phyloP scores from a whole-genome alignment of 2,888 invertebrate species.

The Chromoteleia sp. region DNA sequence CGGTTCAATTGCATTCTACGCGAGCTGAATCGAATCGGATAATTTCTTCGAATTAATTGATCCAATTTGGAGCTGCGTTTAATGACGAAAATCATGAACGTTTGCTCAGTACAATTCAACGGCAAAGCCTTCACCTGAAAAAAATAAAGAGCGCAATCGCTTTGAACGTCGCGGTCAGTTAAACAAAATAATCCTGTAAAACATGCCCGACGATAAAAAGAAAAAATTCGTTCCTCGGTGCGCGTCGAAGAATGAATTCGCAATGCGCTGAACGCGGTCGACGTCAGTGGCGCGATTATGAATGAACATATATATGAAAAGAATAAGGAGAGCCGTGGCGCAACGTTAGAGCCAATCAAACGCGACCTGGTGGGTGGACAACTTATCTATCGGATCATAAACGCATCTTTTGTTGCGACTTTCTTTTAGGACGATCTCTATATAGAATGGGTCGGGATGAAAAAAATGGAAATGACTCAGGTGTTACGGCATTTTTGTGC shows the following conservation, averaged over 20 bases:
- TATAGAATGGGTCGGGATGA: constrained; percentile 39
- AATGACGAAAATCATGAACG: constrained; percentile 25
- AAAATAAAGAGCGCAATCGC: constrained; percentile 35
- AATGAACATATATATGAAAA: constrained; percentile 49
- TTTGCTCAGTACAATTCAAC: constrained; percentile 31
- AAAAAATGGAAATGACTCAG: constrained; percentile 65
- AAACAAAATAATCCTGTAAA: constrained; percentile 20
- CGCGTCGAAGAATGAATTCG: constrained; percentile 13
- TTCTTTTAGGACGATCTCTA: constrained; percentile 59
- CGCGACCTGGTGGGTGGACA: constrained; percentile 65
- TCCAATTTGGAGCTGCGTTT: constrained; percentile 10
- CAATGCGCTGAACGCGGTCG: neutral
- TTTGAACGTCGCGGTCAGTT: constrained; percentile 17
- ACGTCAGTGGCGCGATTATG: constrained; percentile 33
- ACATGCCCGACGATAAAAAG: constrained; percentile 2
- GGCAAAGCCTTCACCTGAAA: constrained; percentile 36
- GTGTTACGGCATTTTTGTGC: constrained; percentile 60
- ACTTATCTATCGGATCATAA: constrained; percentile 61
- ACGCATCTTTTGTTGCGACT: constrained; percentile 66
- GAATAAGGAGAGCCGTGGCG: constrained; percentile 39
- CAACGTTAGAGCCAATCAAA: constrained; percentile 51
- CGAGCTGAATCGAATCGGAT: neutral
- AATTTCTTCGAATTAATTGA: constrained; percentile 22
- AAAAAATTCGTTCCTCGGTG: neutral
- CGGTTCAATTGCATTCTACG: too few species aligned